Conservation (phyloP, 2,888 invertebrate genomes). For the Teinopalpus imperialis region DNA sequence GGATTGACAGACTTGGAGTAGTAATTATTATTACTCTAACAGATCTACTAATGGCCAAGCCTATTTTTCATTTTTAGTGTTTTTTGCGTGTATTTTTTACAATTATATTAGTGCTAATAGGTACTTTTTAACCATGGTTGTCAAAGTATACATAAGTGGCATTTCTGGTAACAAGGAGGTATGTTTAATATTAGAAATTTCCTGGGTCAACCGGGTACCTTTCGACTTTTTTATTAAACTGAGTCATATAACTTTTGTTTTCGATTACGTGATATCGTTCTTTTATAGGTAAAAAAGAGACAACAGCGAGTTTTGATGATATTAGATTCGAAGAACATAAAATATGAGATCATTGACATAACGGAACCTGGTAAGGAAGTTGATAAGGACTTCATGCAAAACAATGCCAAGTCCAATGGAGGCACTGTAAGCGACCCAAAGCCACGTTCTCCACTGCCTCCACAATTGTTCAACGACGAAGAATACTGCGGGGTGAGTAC, state of each 20-base stretch:
- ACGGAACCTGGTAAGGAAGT: slow-evolving; percentile 95
- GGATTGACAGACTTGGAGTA: slow-evolving; percentile 27
- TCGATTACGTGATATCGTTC: slow-evolving; percentile 60
- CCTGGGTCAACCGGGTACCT: slow-evolving; percentile 62
- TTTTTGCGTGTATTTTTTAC: slow-evolving; percentile 53
- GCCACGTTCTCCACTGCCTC: slow-evolving; percentile 92
- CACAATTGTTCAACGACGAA: slow-evolving; percentile 96
- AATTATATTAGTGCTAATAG: slow-evolving; percentile 47
- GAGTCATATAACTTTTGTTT: slow-evolving; percentile 65
- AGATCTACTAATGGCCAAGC: slow-evolving; percentile 73
- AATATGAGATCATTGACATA: slow-evolving; percentile 95
- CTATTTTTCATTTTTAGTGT: slow-evolving; percentile 67
- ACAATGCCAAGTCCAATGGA: slow-evolving; percentile 89
- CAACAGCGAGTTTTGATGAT: slow-evolving; percentile 97
- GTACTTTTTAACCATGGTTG: slow-evolving; percentile 85
- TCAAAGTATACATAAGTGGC: slow-evolving; percentile 95
- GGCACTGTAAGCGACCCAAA: slow-evolving; percentile 88
- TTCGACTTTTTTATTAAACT: slow-evolving; percentile 57
- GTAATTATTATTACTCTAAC: slow-evolving; percentile 63
- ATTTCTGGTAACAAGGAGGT: slow-evolving; percentile 98
- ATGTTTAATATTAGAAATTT: slow-evolving; percentile 76
- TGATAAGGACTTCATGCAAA: slow-evolving; percentile 96
- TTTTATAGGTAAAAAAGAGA: slow-evolving; percentile 94
- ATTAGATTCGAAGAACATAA: slow-evolving; percentile 94
- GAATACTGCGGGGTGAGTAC: slow-evolving; percentile 94